Conservation (phyloP, 2,888 invertebrate genomes). For the Noctuana brunneofusca region DNA sequence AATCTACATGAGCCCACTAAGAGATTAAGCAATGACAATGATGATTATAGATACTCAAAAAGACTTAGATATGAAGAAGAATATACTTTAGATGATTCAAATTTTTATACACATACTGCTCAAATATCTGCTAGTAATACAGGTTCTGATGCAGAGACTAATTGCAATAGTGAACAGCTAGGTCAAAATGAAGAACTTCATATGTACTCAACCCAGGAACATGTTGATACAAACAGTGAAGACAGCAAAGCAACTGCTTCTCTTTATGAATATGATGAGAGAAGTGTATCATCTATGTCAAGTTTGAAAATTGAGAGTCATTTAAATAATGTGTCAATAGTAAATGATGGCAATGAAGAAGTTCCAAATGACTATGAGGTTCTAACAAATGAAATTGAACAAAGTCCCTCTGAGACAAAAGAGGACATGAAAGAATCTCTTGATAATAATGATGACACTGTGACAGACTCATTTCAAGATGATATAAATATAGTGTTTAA, state of each 20-base stretch:
- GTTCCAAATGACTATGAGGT: conserved; percentile 40
- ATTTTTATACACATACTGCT: conserved; percentile 49
- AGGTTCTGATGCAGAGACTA: conserved; percentile 61
- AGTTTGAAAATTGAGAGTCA: conserved; percentile 71
- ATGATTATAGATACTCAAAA: conserved; percentile 60
- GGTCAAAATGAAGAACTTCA: conserved; percentile 59
- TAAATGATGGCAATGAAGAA: conserved; percentile 50
- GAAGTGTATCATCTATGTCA: conserved; percentile 66
- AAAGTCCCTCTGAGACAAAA: conserved; percentile 42
- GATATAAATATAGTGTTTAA: conserved; percentile 43
- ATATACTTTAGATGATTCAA: conserved; percentile 53
- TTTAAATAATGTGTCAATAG: conserved; percentile 50
- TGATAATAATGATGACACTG: conserved; percentile 58
- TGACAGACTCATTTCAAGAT: conserved; percentile 45
- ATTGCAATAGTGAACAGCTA: conserved; percentile 59
- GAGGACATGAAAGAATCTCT: conserved; percentile 41
- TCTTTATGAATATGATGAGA: conserved; percentile 73
- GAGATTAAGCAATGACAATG: conserved; percentile 64
- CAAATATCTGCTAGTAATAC: conserved; percentile 50
- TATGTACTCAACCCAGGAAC: conserved; percentile 60
- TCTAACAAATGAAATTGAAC: conserved; percentile 38
- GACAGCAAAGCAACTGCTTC: conserved; percentile 68
- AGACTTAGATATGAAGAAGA: conserved; percentile 70
- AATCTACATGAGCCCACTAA: conserved; percentile 61
- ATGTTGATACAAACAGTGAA: conserved; percentile 68